A percentile compares a stretch with the other conserved stretches of the same genome.
These are phyloP conservation scores for Campopleginae sp. DNA, from an alignment of 2,888 invertebrate genomes.

Conservation along the genomic window DNA sequence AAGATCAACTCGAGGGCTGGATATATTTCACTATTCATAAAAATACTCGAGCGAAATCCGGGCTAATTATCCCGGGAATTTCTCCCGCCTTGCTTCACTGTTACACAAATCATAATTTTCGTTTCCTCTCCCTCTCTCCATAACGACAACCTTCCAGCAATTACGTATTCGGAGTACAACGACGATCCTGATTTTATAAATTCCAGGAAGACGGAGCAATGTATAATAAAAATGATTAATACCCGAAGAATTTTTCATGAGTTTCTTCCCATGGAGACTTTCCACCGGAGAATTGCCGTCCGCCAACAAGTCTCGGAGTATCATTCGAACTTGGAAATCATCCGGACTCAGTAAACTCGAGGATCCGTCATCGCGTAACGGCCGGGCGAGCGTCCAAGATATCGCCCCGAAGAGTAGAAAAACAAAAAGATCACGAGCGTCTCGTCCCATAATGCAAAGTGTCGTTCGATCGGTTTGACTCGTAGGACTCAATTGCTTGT, in stretches of 20 bases:
- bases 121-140: neutral
- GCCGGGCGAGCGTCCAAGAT: conserved; percentile 44
- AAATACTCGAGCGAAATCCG: neutral
- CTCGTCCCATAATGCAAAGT: conserved; percentile 55
- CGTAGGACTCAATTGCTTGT: conserved; percentile 7
- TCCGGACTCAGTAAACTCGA: conserved; percentile 7
- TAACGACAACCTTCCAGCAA: neutral
- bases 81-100: neutral
- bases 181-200: neutral
- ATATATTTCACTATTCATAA: conserved; percentile 6
- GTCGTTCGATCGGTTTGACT: conserved; percentile 11
- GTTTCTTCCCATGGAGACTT: conserved; percentile 67
- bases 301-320: conserved; percentile 74
- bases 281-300: conserved; percentile 73
- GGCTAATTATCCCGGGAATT: conserved; percentile 5
- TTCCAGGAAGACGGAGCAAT: neutral
- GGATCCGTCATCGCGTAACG: neutral
- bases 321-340: conserved; percentile 55
- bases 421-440: conserved; percentile 22
- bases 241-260: conserved; percentile 70
- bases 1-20: neutral
- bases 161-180: neutral
- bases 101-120: neutral
- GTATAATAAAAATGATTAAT: neutral
- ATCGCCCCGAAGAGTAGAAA: conserved; percentile 46